Conservation (phyloP, 2,113 vertebrate species). For the Callocephalon fimbriatum region DNA sequence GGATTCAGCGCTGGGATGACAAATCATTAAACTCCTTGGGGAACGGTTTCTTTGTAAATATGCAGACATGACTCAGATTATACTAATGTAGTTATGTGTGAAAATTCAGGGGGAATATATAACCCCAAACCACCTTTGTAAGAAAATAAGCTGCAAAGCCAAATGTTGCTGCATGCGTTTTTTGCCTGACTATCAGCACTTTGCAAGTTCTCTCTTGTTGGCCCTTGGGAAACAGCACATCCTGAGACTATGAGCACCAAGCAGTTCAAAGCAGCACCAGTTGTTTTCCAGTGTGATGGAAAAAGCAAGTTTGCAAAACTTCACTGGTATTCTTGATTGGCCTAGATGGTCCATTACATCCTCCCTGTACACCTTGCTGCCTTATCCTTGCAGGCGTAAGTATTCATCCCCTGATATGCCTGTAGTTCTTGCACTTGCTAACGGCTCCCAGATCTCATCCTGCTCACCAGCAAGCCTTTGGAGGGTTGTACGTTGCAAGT, state of each 20-base stretch:
- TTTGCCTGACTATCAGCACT: slow-evolving; percentile 10
- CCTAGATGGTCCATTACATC: background rate
- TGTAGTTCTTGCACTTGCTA: background rate
- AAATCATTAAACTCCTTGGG: background rate
- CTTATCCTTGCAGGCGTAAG: fast-evolving
- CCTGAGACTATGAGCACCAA: background rate
- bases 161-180: background rate
- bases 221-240: background rate
- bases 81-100: slow-evolving; percentile 15
- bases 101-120: slow-evolving; percentile 31
- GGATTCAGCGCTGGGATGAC: background rate
- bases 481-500: background rate
- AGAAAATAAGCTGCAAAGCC: slow-evolving; percentile 14
- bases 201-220: slow-evolving; percentile 29
- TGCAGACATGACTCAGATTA: slow-evolving; percentile 27
- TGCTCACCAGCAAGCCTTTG: background rate
- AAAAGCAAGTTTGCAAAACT: background rate
- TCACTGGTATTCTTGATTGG: background rate
- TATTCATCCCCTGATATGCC: background rate
- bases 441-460: background rate
- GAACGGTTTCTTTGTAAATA: slow-evolving; percentile 41
- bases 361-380: fast-evolving
- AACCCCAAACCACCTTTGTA: background rate
- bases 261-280: background rate
- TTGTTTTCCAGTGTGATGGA: background rate